A percentile compares a stretch with the other conserved stretches of the same genome.
Evolutionary conservation across 1,140 invertebrate genomes (phyloP).

Genomic region (Rhagoletis pomonella): DNA sequence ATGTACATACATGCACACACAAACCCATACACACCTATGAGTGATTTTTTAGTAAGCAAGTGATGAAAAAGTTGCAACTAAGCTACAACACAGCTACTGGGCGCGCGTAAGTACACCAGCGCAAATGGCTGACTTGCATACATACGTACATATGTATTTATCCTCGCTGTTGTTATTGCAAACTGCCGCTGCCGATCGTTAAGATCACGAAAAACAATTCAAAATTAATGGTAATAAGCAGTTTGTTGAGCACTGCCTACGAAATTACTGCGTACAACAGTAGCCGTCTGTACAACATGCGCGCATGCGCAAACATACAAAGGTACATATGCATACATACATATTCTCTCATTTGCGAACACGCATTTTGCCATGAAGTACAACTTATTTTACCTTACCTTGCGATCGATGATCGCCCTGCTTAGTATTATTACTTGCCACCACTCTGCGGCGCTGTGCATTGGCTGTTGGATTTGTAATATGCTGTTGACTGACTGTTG

Average conservation of each 20-base stretch:
- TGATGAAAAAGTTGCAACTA: constrained; percentile 48
- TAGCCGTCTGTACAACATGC: constrained; percentile 67
- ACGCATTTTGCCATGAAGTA: constrained; percentile 41
- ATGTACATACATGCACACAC: too few species aligned
- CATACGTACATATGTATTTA: constrained; percentile 14
- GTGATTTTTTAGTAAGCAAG: constrained; percentile 18
- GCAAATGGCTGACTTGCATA: constrained; percentile 34
- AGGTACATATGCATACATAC: background rate
- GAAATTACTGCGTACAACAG: constrained; percentile 74
- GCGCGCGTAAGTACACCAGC: constrained; percentile 1
- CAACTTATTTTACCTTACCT: constrained; percentile 1
- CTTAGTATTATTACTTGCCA: constrained; percentile 2
- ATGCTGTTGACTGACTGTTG: background rate
- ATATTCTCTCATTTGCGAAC: background rate
- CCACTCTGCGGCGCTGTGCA: too few species aligned
- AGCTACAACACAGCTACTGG: constrained; percentile 10
- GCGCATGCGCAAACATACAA: constrained; percentile 1
- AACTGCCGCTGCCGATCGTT: constrained; percentile 65
- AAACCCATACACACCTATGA: too few species aligned
- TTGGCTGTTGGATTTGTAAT: background rate
- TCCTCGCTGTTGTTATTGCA: constrained; percentile 46
- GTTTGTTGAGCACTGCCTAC: constrained; percentile 64
- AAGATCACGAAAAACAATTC: constrained; percentile 74
- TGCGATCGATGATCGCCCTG: background rate
- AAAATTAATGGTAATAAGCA: constrained; percentile 75